These are phyloP conservation scores for Caligus rogercresseyi DNA, from an alignment of 1,140 invertebrate species.

Conservation along the genomic window DNA sequence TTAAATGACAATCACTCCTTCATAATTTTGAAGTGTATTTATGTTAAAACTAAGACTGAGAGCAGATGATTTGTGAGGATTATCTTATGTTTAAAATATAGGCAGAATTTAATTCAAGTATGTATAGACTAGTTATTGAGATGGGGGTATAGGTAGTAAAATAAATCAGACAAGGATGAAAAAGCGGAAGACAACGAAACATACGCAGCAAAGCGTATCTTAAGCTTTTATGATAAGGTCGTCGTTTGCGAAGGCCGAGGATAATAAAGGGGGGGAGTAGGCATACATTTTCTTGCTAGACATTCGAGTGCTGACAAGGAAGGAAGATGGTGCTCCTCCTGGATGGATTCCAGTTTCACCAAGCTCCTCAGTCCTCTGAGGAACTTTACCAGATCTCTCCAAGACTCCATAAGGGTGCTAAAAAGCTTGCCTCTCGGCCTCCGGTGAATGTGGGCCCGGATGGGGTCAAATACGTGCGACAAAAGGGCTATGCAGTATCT, in stretches of 20 bases:
- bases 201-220: constrained; percentile 19
- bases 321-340: neutral
- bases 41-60: no score
- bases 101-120: no score
- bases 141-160: no score
- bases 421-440: neutral
- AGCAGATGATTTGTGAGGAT: no score
- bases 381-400: neutral
- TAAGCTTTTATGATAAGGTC: neutral
- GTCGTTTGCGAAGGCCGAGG: neutral
- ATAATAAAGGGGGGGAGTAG: neutral
- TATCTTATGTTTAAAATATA: no score
- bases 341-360: neutral
- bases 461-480: constrained; percentile 1
- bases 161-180: constrained; percentile 29
- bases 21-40: no score
- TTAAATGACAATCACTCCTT: no score
- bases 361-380: neutral
- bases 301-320: no score
- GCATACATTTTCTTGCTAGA: neutral
- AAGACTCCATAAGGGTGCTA: neutral
- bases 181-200: constrained; percentile 7
- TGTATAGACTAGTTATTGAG: no score
- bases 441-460: neutral
- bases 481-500: neutral